Percentiles rank a stretch among this genome's conserved stretches.
Evolutionary conservation across 2,888 invertebrate genomes (phyloP).

Genomic region (Lottia scabra): DNA sequence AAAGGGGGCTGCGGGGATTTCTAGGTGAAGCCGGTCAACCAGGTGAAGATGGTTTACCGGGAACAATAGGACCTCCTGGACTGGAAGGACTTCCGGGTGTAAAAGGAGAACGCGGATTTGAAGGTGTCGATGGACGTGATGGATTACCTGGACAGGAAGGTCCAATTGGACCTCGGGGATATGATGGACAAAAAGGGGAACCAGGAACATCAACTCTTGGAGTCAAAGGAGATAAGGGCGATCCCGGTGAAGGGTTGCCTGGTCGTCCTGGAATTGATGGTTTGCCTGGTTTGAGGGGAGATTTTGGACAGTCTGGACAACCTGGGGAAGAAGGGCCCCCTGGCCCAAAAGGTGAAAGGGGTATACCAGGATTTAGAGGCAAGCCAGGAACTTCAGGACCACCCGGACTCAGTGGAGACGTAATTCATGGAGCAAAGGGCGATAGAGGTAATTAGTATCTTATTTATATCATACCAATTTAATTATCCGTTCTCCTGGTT

Average conservation of each 20-base stretch:
- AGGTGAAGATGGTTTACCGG: conserved; percentile 28
- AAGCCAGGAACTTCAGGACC: conserved; percentile 18
- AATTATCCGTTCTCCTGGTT: no score
- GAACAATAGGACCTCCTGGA: conserved; percentile 7
- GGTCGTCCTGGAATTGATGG: conserved; percentile 7
- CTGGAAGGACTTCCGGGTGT: conserved; percentile 5
- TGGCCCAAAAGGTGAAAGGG: conserved; percentile 15
- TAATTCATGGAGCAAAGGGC: conserved; percentile 22
- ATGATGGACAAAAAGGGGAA: conserved; percentile 32
- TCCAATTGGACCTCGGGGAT: conserved; percentile 34
- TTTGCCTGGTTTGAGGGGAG: conserved; percentile 11
- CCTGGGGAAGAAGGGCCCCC: conserved; percentile 6
- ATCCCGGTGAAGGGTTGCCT: conserved; percentile 9
- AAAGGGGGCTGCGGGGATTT: conserved; percentile 26
- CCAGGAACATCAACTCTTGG: conserved; percentile 8
- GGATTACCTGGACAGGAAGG: conserved; percentile 36
- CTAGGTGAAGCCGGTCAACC: conserved; percentile 22
- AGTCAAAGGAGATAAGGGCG: conserved; percentile 15
- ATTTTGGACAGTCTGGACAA: conserved; percentile 9
- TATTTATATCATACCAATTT: not conserved
- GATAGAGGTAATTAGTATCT: conserved; percentile 8
- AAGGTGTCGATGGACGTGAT: conserved; percentile 32
- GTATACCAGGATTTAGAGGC: conserved; percentile 20
- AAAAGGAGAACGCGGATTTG: conserved; percentile 5
- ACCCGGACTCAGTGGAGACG: conserved; percentile 16